phyloP scores from a whole-genome alignment of 2,888 invertebrate genomes.

The Drosophila maculinotata region DNA sequence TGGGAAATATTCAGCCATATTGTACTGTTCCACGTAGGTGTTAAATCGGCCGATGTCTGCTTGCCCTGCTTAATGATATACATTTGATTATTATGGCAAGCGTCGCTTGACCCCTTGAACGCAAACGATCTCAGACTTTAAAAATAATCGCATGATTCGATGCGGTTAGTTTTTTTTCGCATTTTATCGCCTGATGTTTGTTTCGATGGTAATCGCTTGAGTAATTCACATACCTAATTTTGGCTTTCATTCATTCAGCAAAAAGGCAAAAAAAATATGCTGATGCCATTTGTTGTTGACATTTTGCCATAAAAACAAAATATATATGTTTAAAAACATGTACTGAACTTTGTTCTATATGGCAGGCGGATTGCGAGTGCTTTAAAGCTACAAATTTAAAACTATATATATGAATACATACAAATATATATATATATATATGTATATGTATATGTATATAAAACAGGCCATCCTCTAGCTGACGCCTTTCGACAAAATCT shows the following conservation, averaged over 20 bases:
- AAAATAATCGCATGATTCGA: slow-evolving; percentile 26
- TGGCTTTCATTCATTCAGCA: slow-evolving; percentile 35
- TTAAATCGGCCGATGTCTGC: slow-evolving; percentile 30
- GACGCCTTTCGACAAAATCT: slow-evolving; percentile 42
- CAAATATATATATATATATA: slow-evolving; percentile 7
- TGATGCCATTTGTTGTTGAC: slow-evolving; percentile 40
- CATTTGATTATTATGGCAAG: slow-evolving; percentile 40
- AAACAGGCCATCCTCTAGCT: slow-evolving; percentile 44
- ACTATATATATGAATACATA: slow-evolving; percentile 6
- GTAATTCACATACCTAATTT: slow-evolving; percentile 19
- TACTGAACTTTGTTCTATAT: slow-evolving; percentile 51
- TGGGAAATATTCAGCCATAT: slow-evolving; percentile 18
- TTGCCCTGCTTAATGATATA: slow-evolving; percentile 25
- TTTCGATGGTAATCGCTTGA: slow-evolving; percentile 3
- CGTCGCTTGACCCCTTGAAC: slow-evolving; percentile 33
- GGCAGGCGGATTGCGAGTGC: not conserved
- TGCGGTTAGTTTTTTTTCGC: not conserved
- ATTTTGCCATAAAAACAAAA: slow-evolving; percentile 20
- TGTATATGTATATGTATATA: slow-evolving; percentile 5
- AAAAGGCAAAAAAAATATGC: slow-evolving; percentile 16
- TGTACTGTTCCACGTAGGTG: not conserved
- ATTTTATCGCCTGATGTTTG: slow-evolving; percentile 35
- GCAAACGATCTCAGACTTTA: slow-evolving; percentile 18
- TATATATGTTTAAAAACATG: slow-evolving; percentile 9
- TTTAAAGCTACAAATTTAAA: slow-evolving; percentile 19